These are phyloP conservation scores for Paguma larvata DNA, from an alignment of 2,797 vertebrate genomes.

Conservation along the genomic window DNA sequence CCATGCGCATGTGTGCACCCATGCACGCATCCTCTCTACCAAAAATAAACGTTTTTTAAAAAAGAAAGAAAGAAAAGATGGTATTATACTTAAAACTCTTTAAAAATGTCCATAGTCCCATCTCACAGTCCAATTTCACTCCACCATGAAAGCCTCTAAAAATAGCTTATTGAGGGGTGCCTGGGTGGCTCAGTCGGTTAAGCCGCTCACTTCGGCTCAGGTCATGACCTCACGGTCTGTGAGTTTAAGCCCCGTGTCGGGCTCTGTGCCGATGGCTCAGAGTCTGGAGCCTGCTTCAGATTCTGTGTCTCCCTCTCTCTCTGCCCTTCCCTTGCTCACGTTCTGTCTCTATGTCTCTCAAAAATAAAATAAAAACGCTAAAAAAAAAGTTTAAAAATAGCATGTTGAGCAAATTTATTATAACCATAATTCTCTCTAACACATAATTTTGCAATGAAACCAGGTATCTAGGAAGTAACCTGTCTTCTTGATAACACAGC, in stretches of 20 bases:
- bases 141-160: constrained; percentile 44
- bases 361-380: no score
- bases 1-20: no score
- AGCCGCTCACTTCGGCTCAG: no score
- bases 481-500: constrained; percentile 77
- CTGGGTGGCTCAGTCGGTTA: no score
- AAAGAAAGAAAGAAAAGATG: not conserved
- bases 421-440: constrained; percentile 31
- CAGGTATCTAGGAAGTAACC: not conserved
- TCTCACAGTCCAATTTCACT: constrained; percentile 57
- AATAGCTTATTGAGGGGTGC: not conserved
- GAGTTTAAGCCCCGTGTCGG: no score
- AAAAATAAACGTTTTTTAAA: not conserved
- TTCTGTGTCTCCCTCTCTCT: no score
- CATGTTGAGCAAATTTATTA: constrained; percentile 9
- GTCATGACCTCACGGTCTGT: no score
- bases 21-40: no score
- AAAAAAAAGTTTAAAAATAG: constrained; percentile 16
- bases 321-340: no score
- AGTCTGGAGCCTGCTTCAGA: no score
- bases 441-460: constrained; percentile 29
- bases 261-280: no score
- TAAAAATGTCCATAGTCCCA: constrained; percentile 19
- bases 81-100: constrained; percentile 38
- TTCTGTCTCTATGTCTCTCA: no score